These are phyloP conservation scores for Callipepla squamata DNA, from an alignment of 2,113 vertebrate genomes.

Conservation along the genomic window DNA sequence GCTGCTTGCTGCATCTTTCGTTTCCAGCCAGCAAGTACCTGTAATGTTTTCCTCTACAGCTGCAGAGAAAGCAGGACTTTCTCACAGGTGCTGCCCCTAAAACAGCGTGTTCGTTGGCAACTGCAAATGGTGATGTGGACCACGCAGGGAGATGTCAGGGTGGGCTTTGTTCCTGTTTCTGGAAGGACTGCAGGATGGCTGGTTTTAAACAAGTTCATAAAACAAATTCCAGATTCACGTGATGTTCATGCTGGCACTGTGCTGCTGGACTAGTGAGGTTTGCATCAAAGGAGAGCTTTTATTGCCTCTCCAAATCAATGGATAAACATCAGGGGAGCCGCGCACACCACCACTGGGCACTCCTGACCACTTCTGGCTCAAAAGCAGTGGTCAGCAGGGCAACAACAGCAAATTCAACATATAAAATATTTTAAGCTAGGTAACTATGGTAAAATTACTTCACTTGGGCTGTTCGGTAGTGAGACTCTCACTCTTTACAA, in stretches of 20 bases:
- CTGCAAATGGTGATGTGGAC: background rate
- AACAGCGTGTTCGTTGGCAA: background rate
- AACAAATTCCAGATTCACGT: background rate
- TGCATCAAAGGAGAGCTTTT: slow-evolving; percentile 32
- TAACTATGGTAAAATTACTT: slow-evolving; percentile 6
- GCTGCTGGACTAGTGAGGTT: background rate
- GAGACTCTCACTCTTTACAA: slow-evolving; percentile 26
- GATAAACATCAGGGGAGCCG: slow-evolving; percentile 20
- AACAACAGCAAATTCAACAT: slow-evolving; percentile 17
- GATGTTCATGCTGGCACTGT: background rate
- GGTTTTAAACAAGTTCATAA: background rate
- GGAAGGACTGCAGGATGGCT: background rate
- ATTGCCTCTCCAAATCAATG: background rate
- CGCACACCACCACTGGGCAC: slow-evolving; percentile 6
- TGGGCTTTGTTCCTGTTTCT: background rate
- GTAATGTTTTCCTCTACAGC: slow-evolving; percentile 2
- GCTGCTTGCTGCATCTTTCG: slow-evolving; percentile 44
- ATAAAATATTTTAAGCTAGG: slow-evolving; percentile 30
- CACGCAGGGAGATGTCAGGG: fast-evolving
- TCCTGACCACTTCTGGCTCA: slow-evolving; percentile 3
- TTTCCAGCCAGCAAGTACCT: slow-evolving; percentile 38
- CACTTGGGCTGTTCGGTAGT: background rate
- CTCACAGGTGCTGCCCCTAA: slow-evolving; percentile 12
- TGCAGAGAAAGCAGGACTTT: background rate
- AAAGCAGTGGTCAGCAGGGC: background rate